Base-by-base conservation (phyloP, 2,797 vertebrate species). In the Danio choprae region DNA sequence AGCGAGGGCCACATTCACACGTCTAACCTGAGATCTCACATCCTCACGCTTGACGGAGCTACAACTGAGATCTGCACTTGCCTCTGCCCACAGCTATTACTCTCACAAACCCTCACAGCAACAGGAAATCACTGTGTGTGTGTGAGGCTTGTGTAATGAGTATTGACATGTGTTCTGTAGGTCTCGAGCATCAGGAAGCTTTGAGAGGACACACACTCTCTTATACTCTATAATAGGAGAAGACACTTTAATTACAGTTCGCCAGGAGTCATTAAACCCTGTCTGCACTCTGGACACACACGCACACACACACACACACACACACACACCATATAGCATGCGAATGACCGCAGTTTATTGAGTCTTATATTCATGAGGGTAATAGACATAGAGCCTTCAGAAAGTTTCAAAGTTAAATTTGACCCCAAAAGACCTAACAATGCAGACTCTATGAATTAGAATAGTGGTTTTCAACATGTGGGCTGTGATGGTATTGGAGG, bases 191-290 rank as follows among this genome's bases (percentile, higher is more conserved):
- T 82, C 67, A 78, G 77, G 80, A 79, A 82, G 70, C 60, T 63
- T 74, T 80, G 63, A 74, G 82, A 84, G 73, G 79, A 86, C 82
- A 78, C 86, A 83, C 81, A 55, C 80, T 68, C 81, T 85, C 81
- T 86, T 86, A 88, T 87, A 84, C 89, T 90, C 88, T 87, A 91
- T 93, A 92, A 92, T 87, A 87, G 89, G 87, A 88, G 91, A 91
- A 91, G 90, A 88, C 90, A 90, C 85, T 92, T 91, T 93, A 93
- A 94, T 94, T 93, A 94, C 88, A 87, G 83, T 43, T 85, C 86
- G 87, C 86, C 91, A 91, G 85, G 85, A 90, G 84, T 88, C 87
- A 93, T 93, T 87, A 92, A 83, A 86, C 88, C 89, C 86, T 81
- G 85, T 89, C 77, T 74, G 40, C 62, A 40, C 62, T 79, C 74